phyloP scores from a whole-genome alignment of 2,888 invertebrate species.

The Pheosia gnoma region DNA sequence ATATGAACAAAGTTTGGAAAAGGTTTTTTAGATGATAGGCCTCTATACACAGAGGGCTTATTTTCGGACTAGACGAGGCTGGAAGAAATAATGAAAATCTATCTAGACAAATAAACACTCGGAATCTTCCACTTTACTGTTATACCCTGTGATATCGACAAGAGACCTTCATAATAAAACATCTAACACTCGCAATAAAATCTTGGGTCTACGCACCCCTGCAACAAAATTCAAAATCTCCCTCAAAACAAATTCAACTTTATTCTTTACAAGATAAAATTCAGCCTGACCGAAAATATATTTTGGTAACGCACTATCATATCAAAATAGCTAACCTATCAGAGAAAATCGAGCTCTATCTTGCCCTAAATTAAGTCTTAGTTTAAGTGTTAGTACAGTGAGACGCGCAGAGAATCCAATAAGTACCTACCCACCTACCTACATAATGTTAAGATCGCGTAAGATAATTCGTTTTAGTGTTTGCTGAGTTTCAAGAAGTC shows the following conservation, averaged over 20 bases:
- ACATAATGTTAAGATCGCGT: conserved; percentile 31
- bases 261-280: conserved; percentile 27
- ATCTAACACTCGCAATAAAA: conserved; percentile 33
- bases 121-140: conserved; percentile 19
- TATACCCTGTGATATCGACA: conserved; percentile 29
- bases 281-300: conserved; percentile 24
- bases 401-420: conserved; percentile 29
- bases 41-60: no score
- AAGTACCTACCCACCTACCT: conserved; percentile 32
- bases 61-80: no score
- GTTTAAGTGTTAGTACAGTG: conserved; percentile 28
- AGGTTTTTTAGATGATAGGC: no score
- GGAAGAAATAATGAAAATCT: no score
- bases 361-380: conserved; percentile 24
- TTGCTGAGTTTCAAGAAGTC: conserved; percentile 47
- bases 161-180: conserved; percentile 30
- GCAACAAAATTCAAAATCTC: conserved; percentile 18
- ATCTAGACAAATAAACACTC: background rate
- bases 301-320: conserved; percentile 31
- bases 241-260: conserved; percentile 19
- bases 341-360: conserved; percentile 35
- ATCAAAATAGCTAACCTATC: conserved; percentile 29
- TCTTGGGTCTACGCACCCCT: conserved; percentile 23
- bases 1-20: no score
- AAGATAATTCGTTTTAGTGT: conserved; percentile 41